A percentile compares a stretch with the other conserved stretches of the same genome.
phyloP scores from a whole-genome alignment of 2,113 vertebrate genomes.

The Halcyon malimbica region DNA sequence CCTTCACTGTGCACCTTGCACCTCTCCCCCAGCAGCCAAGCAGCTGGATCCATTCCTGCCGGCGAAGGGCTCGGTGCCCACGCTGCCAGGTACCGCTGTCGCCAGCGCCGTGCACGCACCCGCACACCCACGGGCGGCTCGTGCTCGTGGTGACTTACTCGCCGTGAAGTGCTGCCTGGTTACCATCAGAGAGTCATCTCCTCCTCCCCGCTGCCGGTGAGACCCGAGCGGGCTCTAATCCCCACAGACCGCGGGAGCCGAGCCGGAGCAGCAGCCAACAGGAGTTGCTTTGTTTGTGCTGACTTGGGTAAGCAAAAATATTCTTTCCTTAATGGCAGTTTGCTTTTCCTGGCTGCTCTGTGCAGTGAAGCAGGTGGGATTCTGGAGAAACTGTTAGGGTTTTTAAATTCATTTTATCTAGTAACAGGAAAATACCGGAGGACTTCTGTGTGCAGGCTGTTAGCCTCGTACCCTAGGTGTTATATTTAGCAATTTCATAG shows the following conservation, averaged over 20 bases:
- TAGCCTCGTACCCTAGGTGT: neutral
- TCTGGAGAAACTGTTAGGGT: neutral
- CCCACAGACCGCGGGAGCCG: conserved; percentile 69
- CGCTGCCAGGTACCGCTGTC: neutral
- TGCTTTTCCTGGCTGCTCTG: neutral
- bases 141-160: neutral
- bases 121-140: conserved; percentile 26
- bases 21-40: neutral
- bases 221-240: conserved; percentile 52
- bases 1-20: too few species aligned
- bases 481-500: neutral
- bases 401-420: rapidly evolving
- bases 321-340: neutral
- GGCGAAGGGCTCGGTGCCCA: neutral
- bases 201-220: conserved; percentile 64
- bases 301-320: conserved; percentile 68
- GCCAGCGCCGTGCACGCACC: neutral
- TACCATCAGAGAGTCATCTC: conserved; percentile 56
- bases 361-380: neutral
- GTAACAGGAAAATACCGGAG: neutral
- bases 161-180: conserved; percentile 68
- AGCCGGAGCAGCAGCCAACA: conserved; percentile 10
- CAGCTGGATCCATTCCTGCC: neutral
- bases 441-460: neutral
- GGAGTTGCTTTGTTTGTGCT: conserved; percentile 48